Evolutionary conservation across 35 echinoderm and acorn worm genomes (phyloP).

Genomic region (Amphiura filiformis): DNA sequence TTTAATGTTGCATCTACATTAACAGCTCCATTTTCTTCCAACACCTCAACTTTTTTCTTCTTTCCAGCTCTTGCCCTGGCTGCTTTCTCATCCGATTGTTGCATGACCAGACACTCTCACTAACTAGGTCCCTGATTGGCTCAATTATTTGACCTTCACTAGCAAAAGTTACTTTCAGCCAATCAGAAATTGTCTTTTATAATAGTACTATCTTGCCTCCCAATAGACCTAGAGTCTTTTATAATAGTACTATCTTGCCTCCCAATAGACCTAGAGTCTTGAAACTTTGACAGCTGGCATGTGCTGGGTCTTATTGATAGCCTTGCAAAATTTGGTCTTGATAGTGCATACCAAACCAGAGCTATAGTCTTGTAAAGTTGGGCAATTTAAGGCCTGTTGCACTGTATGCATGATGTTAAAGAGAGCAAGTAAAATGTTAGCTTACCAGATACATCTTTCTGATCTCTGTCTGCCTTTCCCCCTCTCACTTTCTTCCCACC

Average conservation of each 20-base stretch:
- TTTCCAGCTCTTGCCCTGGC: not conserved
- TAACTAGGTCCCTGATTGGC: not conserved
- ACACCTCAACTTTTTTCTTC: not conserved
- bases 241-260: too few species aligned
- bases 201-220: not conserved
- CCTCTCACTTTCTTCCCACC: too few species aligned
- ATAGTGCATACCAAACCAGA: not conserved
- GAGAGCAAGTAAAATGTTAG: too few species aligned
- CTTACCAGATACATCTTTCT: too few species aligned
- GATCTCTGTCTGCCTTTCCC: too few species aligned
- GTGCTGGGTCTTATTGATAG: not conserved
- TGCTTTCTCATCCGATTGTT: too few species aligned
- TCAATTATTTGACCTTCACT: not conserved
- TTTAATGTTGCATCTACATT: not conserved
- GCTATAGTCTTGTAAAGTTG: not conserved
- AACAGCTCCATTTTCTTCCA: not conserved
- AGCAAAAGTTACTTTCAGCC: not conserved
- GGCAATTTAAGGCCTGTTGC: not conserved
- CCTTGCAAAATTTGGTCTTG: not conserved
- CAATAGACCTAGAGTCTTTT: not conserved
- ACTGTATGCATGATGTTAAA: too few species aligned
- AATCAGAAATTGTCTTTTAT: not conserved
- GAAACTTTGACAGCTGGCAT: not conserved
- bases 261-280: too few species aligned
- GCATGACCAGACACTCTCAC: not conserved